phyloP scores from a whole-genome alignment of 2,888 invertebrate genomes.

The Iphiclides podalirius region DNA sequence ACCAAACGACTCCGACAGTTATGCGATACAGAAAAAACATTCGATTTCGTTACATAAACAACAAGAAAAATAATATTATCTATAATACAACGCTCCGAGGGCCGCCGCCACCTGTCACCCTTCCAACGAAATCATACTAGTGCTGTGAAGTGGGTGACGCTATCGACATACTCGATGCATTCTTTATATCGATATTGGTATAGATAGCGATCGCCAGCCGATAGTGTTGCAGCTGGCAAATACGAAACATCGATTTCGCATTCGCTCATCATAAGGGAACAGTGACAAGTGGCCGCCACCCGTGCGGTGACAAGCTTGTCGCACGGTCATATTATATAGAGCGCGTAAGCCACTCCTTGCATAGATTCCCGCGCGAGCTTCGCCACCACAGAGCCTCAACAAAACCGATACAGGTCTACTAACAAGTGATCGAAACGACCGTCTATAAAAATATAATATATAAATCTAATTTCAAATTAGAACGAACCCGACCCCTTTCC shows the following conservation, averaged over 20 bases:
- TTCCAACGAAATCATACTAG: not conserved
- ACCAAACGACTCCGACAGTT: no score
- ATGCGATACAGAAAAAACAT: conserved; percentile 8
- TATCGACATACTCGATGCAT: no score
- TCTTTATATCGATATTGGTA: no score
- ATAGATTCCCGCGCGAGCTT: no score
- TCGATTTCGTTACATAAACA: not conserved
- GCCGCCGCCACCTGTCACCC: not conserved
- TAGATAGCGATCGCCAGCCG: no score
- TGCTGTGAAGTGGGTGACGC: not conserved
- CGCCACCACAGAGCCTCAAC: conserved; percentile 40
- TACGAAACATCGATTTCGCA: no score
- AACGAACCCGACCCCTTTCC: conserved; percentile 47
- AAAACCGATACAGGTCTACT: conserved; percentile 64
- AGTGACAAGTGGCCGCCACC: not conserved
- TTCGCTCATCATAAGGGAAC: not conserved
- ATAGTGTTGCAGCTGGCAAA: no score
- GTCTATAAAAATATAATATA: conserved; percentile 79
- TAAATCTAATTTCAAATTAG: conserved; percentile 71
- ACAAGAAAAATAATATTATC: conserved; percentile 8
- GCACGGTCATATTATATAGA: no score
- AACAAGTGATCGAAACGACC: conserved; percentile 71
- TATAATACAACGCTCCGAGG: conserved; percentile 9
- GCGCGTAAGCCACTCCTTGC: no score
- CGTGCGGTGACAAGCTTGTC: not conserved